phyloP scores from a whole-genome alignment of 2,888 invertebrate genomes.

The Xylophagus ater region DNA sequence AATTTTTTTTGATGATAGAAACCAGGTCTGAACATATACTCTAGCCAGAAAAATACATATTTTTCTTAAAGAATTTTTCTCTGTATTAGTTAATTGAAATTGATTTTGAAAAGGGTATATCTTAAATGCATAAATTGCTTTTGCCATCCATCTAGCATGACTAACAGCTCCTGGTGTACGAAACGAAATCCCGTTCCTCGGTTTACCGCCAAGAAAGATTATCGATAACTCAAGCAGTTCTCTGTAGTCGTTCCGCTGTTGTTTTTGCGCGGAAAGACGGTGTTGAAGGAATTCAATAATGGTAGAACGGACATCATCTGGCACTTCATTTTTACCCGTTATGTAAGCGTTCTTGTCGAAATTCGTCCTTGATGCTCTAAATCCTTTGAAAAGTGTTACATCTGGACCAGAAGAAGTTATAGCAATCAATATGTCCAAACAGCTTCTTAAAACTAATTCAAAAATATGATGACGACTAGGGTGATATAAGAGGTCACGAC shows the following conservation, averaged over 20 bases:
- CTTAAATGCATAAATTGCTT: conserved; percentile 1
- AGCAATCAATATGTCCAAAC: conserved; percentile 1
- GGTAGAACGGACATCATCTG: neutral
- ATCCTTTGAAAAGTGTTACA: neutral
- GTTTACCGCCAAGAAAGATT: too few relatives aligned
- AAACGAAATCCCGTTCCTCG: too few relatives aligned
- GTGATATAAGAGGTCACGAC: neutral
- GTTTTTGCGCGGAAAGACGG: neutral
- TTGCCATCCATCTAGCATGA: conserved; percentile 5
- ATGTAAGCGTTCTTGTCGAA: neutral
- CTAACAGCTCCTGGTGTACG: too few relatives aligned
- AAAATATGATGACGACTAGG: conserved; percentile 2
- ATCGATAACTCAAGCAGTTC: neutral
- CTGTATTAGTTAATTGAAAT: conserved; percentile 1
- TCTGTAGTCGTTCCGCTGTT: neutral
- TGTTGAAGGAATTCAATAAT: neutral
- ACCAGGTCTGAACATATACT: neutral
- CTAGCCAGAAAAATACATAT: conserved; percentile 1
- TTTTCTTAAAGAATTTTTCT: neutral
- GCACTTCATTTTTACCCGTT: neutral
- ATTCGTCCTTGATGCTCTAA: neutral
- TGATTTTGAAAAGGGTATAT: too few relatives aligned
- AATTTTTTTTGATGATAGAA: too few relatives aligned
- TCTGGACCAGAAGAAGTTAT: neutral
- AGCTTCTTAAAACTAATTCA: conserved; percentile 4